Evolutionary conservation across 1,140 invertebrate species (phyloP), one percentile per base, ranked within the genome.

Genomic region (Apis laboriosa): DNA sequence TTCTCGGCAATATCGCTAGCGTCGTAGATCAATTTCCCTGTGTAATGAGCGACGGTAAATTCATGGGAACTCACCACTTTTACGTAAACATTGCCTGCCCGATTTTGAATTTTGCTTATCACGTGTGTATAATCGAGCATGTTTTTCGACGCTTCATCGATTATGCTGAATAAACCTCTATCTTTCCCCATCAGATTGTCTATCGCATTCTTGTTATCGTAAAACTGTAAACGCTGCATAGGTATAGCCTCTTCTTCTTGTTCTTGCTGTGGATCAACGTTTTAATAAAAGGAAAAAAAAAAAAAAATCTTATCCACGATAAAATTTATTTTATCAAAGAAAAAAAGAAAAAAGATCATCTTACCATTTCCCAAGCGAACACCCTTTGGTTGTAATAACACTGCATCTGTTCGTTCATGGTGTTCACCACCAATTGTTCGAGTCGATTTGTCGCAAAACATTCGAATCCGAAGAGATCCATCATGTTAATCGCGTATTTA

Each of bases 401-500:
- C 90, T 98, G 97, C 84, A 99, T 95, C 92, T 98, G 97, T 91
- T 98, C 97, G 90, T 98, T 98, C 82, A 98, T 96, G 4, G 97
- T 96, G 89, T 99, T 99, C 0, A 98, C 96, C 78, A 98, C 96
- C 1, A 98, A 94, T 92, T 99, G 98, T 86, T 98, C 97, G 74
- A 98, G 94, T 79, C 96, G 95, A 93, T 99, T 99, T 85, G 96
- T 95, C 85, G 96, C 95, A 91, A 97, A 98, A 90, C 98, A 98
- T 94, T 99, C 98, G 90, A 99, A 98, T 3, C 98, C 98, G 92
- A 97, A 98, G 89, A 98, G 96, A 91, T 99, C 98, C 83, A 98
- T 92, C 67, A 99, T 94, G 84, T 96, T 97, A 78, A 98, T 96
- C 61, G 96, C 96, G 90, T 96, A 97, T 90, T 96, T 96, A 86